A percentile compares a stretch with the other conserved stretches of the same genome.
phyloP scores from a whole-genome alignment of 2,888 invertebrate genomes.

The Tribolium freemani region DNA sequence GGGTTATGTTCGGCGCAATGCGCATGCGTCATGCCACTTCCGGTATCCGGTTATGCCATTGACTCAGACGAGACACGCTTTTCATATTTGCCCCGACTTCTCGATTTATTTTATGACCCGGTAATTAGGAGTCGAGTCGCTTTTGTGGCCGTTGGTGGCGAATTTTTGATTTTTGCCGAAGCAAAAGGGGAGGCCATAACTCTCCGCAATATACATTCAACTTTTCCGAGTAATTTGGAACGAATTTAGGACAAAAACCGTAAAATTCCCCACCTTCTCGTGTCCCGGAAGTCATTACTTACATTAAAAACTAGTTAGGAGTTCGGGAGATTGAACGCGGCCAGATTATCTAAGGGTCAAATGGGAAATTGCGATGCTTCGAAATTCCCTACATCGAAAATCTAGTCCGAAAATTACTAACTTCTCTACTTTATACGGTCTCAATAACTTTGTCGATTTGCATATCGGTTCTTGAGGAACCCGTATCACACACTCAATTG shows the following conservation, averaged over 20 bases:
- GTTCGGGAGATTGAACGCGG: constrained; percentile 55
- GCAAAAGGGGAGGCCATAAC: constrained; percentile 49
- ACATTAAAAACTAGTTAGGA: constrained; percentile 60
- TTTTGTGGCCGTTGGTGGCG: background rate
- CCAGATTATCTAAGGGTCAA: constrained; percentile 56
- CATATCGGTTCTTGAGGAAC: constrained; percentile 41
- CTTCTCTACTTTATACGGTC: constrained; percentile 41
- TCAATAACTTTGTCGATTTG: constrained; percentile 42
- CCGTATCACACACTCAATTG: constrained; percentile 42
- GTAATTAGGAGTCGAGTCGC: background rate
- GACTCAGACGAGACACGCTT: constrained; percentile 42
- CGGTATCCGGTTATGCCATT: constrained; percentile 48
- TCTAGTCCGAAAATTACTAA: constrained; percentile 48
- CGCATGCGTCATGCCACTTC: constrained; percentile 51
- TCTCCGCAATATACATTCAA: constrained; percentile 53
- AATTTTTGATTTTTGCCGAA: constrained; percentile 4
- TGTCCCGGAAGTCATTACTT: constrained; percentile 58
- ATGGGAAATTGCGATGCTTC: constrained; percentile 55
- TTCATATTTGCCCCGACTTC: constrained; percentile 39
- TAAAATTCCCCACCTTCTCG: constrained; percentile 56
- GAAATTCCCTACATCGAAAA: constrained; percentile 50
- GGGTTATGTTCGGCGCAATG: constrained; percentile 52
- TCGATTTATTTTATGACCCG: constrained; percentile 8
- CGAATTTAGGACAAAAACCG: constrained; percentile 56
- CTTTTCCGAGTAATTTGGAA: constrained; percentile 53